Base-by-base conservation (phyloP, 2,888 invertebrate species). In the Drosophila emarginata region DNA sequence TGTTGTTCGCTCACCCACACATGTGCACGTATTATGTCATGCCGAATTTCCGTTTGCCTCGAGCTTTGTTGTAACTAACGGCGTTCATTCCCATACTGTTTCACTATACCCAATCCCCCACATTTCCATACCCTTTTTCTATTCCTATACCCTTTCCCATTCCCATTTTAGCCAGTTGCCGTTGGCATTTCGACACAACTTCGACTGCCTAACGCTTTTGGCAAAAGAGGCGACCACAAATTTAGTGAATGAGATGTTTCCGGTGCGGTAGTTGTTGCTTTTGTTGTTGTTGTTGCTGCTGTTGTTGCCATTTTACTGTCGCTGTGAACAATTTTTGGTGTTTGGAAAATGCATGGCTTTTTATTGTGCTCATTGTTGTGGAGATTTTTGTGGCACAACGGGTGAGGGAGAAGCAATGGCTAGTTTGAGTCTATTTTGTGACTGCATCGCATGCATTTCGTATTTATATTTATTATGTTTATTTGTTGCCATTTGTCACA, bases 241-340 rank as follows among this genome's bases (percentile, higher is more conserved):
- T 87, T 87, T 84, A 86, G 89, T 88, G 89, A 89, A 87, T 87
- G 89, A 87, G 89, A 86, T 88, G 87, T 86, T 87, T 89, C 87
- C 89, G 89, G 77, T 88, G 88, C 82, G 85, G 88, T 88, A 82
- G 88, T 53, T 28, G 56, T 37, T 61, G 68, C 45, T 70, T 59
- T 18, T 57, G 37, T 23, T 60, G 54, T 37, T 63, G 68, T 18
- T 62, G 50, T 59, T 69, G 67, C 56, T 70, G 64, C 66, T 72
- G 67, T 36, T 59, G 57, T 36, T 67, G 28, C 58, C 7, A 32
- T 70, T 73, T 56, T 66, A 67, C 66, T 67, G 74, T 32, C 32
- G 61, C 72, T 84, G 74, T 76, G 84, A 76, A 78, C 80, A 82
- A 88, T 83, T 83, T 83, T 83, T 88, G 88, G 88, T 83, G 83